Conservation (phyloP, 2,113 vertebrate genomes). For the Epinephelus moara region DNA sequence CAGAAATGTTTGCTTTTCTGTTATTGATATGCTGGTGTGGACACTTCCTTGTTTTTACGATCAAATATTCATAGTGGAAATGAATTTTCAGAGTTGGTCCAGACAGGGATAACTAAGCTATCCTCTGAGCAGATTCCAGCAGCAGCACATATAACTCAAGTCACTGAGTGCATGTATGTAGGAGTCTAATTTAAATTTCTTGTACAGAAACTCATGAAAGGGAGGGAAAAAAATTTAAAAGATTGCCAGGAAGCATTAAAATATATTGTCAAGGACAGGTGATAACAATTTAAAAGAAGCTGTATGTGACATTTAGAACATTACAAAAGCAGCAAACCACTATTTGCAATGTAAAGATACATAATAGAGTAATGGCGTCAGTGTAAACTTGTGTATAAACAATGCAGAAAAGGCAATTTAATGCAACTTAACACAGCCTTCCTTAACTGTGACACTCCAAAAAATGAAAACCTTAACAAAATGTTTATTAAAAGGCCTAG, state of each 20-base stretch:
- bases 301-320: too few species aligned
- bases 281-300: too few species aligned
- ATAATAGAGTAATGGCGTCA: too few species aligned
- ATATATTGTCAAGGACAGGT: too few species aligned
- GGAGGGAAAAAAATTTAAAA: background rate
- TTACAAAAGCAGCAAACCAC: too few species aligned
- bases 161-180: background rate
- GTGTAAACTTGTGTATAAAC: too few species aligned
- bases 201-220: background rate
- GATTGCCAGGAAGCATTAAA: background rate
- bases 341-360: too few species aligned
- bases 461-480: too few species aligned
- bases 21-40: conserved; percentile 52
- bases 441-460: too few species aligned
- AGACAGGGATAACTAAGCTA: conserved; percentile 48
- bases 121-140: conserved; percentile 31
- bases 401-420: too few species aligned
- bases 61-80: conserved; percentile 65
- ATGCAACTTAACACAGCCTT: too few species aligned
- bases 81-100: conserved; percentile 57
- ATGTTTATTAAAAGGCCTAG: too few species aligned
- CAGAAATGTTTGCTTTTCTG: conserved; percentile 77
- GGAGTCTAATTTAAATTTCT: background rate
- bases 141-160: conserved; percentile 13
- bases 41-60: conserved; percentile 72